Percentiles rank a stretch among this genome's conserved stretches.
Evolutionary conservation across 2,797 vertebrate genomes (phyloP).

Genomic region (Epinephelus malabaricus): DNA sequence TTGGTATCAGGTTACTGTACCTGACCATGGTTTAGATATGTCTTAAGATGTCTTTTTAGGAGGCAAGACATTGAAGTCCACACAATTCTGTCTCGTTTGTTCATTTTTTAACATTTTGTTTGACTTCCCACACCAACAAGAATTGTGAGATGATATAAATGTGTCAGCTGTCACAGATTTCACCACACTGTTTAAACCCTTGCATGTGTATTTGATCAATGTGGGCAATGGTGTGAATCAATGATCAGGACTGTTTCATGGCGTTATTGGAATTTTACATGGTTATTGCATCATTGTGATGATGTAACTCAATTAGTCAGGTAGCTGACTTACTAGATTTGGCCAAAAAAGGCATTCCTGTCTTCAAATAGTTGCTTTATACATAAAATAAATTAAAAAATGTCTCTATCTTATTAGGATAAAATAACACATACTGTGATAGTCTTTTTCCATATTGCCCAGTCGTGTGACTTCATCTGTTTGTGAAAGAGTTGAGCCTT

Average conservation of each 20-base stretch:
- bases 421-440: too few relatives aligned
- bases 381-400: too few relatives aligned
- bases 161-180: neutral
- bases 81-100: too few relatives aligned
- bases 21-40: too few relatives aligned
- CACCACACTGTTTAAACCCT: neutral
- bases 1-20: neutral
- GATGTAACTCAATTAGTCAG: neutral
- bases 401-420: too few relatives aligned
- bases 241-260: neutral
- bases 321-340: neutral
- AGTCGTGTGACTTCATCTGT: too few relatives aligned
- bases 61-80: too few relatives aligned
- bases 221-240: neutral
- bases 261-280: neutral
- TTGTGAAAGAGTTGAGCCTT: too few relatives aligned
- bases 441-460: too few relatives aligned
- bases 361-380: too few relatives aligned
- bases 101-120: neutral
- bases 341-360: neutral
- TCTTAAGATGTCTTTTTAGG: too few relatives aligned
- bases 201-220: neutral
- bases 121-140: neutral
- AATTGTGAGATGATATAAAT: neutral
- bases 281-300: neutral